A percentile compares a stretch with the other conserved stretches of the same genome.
Conservation (phyloP, 1,140 invertebrate species). For the Triops cancriformis region DNA sequence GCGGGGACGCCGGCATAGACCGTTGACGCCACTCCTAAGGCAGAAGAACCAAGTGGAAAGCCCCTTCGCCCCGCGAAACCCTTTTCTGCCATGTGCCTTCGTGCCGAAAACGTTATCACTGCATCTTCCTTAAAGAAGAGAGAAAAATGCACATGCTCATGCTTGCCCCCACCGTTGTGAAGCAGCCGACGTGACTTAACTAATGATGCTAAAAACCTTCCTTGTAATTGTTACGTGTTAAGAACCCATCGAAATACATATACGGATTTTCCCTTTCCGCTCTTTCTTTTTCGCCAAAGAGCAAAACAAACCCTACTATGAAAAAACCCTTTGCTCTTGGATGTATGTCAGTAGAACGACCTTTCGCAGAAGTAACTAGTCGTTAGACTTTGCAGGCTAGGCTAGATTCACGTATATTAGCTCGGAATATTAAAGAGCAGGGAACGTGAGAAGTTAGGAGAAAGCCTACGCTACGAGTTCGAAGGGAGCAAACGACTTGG, state of each 20-base stretch:
- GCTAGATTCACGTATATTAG: background rate
- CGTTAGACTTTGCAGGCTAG: background rate
- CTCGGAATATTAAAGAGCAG: background rate
- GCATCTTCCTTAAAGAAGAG: background rate
- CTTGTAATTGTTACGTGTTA: background rate
- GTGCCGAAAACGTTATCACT: background rate
- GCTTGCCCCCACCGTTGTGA: background rate
- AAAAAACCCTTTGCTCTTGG: background rate
- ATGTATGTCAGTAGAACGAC: conserved; percentile 6
- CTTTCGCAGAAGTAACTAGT: background rate
- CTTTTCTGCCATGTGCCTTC: background rate
- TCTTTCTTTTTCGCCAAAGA: background rate
- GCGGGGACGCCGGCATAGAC: background rate
- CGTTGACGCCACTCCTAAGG: background rate
- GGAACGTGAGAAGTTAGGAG: background rate
- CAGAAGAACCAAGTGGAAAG: background rate
- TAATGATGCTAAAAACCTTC: background rate
- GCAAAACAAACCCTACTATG: background rate
- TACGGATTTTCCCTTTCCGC: background rate
- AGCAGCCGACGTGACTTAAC: background rate
- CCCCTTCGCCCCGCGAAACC: background rate
- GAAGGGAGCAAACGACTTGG: background rate
- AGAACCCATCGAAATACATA: background rate
- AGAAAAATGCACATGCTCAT: background rate
- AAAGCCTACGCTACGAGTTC: background rate